Evolutionary conservation across 2,888 invertebrate species (phyloP), one percentile per base, ranked within the genome.

Genomic region (Venustoraphidia nigricollis): DNA sequence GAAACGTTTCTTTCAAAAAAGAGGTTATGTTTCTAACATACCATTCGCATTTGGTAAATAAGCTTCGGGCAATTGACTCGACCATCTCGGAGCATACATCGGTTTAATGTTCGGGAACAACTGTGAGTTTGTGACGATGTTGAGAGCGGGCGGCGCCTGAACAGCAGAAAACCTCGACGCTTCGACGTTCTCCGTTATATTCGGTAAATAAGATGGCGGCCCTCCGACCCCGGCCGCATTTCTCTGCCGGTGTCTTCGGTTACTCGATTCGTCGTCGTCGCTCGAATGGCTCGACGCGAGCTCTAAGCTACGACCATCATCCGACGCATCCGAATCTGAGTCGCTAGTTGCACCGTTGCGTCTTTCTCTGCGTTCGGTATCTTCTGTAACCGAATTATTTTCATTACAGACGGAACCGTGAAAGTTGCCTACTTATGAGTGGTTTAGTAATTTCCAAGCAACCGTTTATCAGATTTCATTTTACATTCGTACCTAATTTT

Each of bases 231-330:
- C 47, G 37, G 40, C 49, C 34, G 40, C 49, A 13, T 42, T 50
- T 45, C 40, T 48, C 42, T 36, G 50, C 47, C 61, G 70, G 54
- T 72, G 68, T 40, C 67, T 63, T 45, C 63, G 64, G 1, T 68
- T 66, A 47, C 66, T 68, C 13, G 80, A 79, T 59, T 83, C 83
- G 53, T 83, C 83, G 55, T 95, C 94, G 60, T 95, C 95, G 44
- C 92, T 93, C 9, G 92, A 92, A 69, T 95, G 95, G 62, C 93
- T 93, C 44, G 94, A 94, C 10, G 94, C 94, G 45, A 95, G 75
- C 59, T 94, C 94, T 51, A 95, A 71, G 58, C 87, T 87, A 38
- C 88, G 75, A 3, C 86, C 88, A 57, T 74, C 73, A n/a, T 62
- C 70, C 3, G 85, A 84, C 46, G 71, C 76, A 45, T 91, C 90